These are phyloP conservation scores for Trematomus bernacchii DNA, from an alignment of 2,797 vertebrate genomes.

Conservation along the genomic window DNA sequence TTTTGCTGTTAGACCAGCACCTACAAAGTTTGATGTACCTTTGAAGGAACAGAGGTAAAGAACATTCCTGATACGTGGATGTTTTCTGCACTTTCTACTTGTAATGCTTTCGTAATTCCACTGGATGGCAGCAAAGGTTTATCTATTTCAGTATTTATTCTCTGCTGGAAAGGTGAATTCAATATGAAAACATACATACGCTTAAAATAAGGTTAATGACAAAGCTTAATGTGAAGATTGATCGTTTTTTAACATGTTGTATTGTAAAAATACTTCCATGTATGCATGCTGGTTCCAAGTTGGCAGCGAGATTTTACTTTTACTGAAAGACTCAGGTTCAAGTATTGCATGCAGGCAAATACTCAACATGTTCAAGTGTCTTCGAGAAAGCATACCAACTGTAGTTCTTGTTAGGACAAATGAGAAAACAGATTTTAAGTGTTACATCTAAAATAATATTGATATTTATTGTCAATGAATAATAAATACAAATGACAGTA, in stretches of 20 bases:
- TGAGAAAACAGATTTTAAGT: not conserved
- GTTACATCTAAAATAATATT: not conserved
- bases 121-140: conserved; percentile 74
- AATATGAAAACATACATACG: not conserved
- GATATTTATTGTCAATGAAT: not conserved
- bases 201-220: not conserved
- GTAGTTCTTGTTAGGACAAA: not conserved
- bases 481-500: not conserved
- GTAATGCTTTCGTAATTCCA: conserved; percentile 56
- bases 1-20: not conserved
- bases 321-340: not conserved
- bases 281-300: not conserved
- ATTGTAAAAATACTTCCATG: not conserved
- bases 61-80: not conserved
- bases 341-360: not conserved
- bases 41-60: not conserved
- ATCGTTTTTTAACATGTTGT: not conserved
- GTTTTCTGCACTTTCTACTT: not conserved
- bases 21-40: not conserved
- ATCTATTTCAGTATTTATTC: conserved; percentile 24
- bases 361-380: not conserved
- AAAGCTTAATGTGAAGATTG: not conserved
- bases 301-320: not conserved
- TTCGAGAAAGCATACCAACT: not conserved
- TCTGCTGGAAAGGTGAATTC: not conserved